Base-by-base conservation (phyloP, 2,113 vertebrate species). In the Austrofundulus limnaeus region DNA sequence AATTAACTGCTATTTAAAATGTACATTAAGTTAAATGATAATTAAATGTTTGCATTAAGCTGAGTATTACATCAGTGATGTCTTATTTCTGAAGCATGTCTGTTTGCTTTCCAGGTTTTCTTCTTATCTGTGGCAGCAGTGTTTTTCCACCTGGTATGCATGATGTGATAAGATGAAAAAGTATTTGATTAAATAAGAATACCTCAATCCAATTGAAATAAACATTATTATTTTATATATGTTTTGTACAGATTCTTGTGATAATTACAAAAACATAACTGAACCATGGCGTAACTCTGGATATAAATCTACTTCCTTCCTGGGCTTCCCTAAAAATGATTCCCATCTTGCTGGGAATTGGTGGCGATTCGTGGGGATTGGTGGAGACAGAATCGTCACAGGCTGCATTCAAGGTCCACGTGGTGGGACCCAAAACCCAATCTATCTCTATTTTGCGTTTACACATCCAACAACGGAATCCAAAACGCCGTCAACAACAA, bases 311-410 rank as follows among this genome's bases (percentile, higher is more conserved):
- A 0, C 13, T 1, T 2, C 5, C 6, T 77, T 63, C 13, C 0
- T 0, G 1, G 57, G 45, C 14, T 82, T 3, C 25, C 47, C 82
- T 9, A 38, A 41, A 0, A 0, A 61, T 17, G 89, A 88, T 16
- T 0, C 0, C 0, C 0, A 0, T 1, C 55, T 83, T 38, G 0
- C 5, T 2, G 9, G 1, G 0, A 23, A 34, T 2, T 90, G 89
- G 89, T 55, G 42, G 21, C 80, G 85, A 37, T 87, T 88, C 60
- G 60, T 23, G 0, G 87, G 87, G 24, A 75, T 83, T 2, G 80
- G 80, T 37, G 85, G 85, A 60, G 75, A 87, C 47, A 54, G 51
- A 51, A 5, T 87, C 4, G 1, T 48, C 23, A 0, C 1, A 19
- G 0, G 0, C 0, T 84, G 73, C 52, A 0, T 39, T 4, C 0